phyloP scores from a whole-genome alignment of 2,797 vertebrate genomes.

The Falco concolor region DNA sequence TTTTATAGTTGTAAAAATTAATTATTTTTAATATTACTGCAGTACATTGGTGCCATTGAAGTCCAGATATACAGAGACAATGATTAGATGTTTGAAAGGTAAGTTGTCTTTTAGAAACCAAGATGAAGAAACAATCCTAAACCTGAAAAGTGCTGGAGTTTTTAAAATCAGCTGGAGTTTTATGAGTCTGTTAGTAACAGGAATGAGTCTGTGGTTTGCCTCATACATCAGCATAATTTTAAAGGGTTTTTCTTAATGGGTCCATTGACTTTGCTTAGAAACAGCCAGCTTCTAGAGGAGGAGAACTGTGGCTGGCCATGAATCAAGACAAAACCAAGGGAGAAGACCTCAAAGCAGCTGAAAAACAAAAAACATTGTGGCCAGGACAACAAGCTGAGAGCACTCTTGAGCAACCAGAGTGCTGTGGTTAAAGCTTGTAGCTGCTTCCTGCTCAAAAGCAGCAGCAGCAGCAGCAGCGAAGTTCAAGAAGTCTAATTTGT shows the following conservation, averaged over 20 bases:
- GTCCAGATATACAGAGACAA: neutral
- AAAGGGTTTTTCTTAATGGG: neutral
- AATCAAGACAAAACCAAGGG: neutral
- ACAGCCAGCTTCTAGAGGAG: neutral
- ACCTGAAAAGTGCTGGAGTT: neutral
- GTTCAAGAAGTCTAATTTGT: neutral
- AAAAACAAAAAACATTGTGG: neutral
- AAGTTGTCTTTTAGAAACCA: neutral
- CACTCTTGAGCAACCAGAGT: neutral
- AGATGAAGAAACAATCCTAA: neutral
- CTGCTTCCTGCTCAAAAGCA: neutral
- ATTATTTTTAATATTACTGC: neutral
- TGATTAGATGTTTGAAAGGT: neutral
- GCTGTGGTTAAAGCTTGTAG: neutral
- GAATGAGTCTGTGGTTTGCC: neutral
- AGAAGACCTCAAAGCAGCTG: neutral
- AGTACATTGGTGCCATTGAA: neutral
- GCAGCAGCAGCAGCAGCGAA: neutral
- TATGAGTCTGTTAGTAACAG: neutral
- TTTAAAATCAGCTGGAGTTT: neutral
- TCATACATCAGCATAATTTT: neutral
- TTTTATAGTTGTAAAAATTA: neutral
- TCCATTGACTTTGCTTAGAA: neutral
- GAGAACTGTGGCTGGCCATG: neutral
- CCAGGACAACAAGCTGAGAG: neutral